phyloP scores from a whole-genome alignment of 2,797 vertebrate species.

The Telmatherina bonti region DNA sequence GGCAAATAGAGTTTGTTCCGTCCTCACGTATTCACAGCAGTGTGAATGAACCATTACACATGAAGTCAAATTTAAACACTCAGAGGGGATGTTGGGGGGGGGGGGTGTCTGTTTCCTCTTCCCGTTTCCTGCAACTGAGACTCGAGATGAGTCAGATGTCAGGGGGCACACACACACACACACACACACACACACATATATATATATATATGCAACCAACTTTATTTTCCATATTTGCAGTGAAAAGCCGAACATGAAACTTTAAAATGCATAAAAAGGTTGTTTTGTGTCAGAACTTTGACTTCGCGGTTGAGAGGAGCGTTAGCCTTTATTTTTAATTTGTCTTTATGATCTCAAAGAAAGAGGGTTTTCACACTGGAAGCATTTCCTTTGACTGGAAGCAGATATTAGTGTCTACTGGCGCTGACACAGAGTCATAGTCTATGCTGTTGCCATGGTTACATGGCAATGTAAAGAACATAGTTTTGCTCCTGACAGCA shows the following conservation, averaged over 20 bases:
- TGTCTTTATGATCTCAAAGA: too few species aligned
- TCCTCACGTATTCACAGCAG: neutral
- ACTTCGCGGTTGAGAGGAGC: too few species aligned
- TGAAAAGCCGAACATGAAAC: neutral
- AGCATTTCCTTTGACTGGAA: too few species aligned
- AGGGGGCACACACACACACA: conserved; percentile 12
- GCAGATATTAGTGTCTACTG: too few species aligned
- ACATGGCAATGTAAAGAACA: too few species aligned
- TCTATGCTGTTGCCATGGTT: too few species aligned
- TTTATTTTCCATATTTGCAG: neutral
- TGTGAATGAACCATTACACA: conserved; percentile 17
- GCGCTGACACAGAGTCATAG: too few species aligned
- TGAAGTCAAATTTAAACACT: conserved; percentile 33
- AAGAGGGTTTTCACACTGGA: too few species aligned
- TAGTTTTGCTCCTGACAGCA: too few species aligned
- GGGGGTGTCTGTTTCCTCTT: conserved; percentile 67
- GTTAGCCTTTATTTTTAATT: too few species aligned
- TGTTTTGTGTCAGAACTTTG: neutral
- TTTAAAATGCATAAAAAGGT: conserved; percentile 41
- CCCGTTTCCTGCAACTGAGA: conserved; percentile 75
- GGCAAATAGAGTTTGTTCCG: conserved; percentile 7
- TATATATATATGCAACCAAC: conserved; percentile 14
- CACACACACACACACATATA: conserved; percentile 21
- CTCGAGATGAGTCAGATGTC: conserved; percentile 61
- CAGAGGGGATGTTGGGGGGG: conserved; percentile 30